phyloP scores from a whole-genome alignment of 1,140 invertebrate genomes.

The Scaptomyza hsui region DNA sequence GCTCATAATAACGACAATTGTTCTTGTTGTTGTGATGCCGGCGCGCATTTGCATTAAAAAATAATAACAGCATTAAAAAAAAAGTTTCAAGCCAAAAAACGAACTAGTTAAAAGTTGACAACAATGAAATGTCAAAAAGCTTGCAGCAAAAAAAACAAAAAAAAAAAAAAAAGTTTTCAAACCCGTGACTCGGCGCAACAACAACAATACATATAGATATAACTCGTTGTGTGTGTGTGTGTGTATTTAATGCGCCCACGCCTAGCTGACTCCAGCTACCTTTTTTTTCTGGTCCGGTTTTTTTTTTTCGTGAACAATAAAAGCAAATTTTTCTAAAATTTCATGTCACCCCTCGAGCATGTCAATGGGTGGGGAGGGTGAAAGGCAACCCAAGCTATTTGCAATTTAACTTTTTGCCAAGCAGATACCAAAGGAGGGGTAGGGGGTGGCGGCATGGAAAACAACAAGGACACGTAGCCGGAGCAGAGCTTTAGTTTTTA shows the following conservation, averaged over 20 bases:
- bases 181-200: conserved; percentile 20
- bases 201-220: conserved; percentile 3
- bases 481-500: conserved; percentile 76
- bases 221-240: conserved; percentile 27
- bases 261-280: conserved; percentile 26
- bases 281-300: conserved; percentile 7
- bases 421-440: background rate
- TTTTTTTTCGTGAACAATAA: conserved; percentile 70
- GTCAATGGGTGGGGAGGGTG: background rate
- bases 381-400: conserved; percentile 71
- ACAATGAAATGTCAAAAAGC: conserved; percentile 77
- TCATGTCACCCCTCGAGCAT: conserved; percentile 51
- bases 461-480: conserved; percentile 69
- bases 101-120: conserved; percentile 82
- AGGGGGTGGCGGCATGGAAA: conserved; percentile 45
- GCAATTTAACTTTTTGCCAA: conserved; percentile 76
- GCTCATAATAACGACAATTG: background rate
- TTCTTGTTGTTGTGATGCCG: conserved; percentile 37
- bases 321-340: conserved; percentile 81
- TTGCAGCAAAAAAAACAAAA: conserved; percentile 30
- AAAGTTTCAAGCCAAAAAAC: conserved; percentile 13
- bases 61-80: conserved; percentile 63
- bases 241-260: conserved; percentile 59
- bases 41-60: conserved; percentile 67
- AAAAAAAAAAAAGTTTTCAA: conserved; percentile 47